These are phyloP conservation scores for Crepidodera aurea DNA, from an alignment of 2,888 invertebrate genomes.

Conservation along the genomic window DNA sequence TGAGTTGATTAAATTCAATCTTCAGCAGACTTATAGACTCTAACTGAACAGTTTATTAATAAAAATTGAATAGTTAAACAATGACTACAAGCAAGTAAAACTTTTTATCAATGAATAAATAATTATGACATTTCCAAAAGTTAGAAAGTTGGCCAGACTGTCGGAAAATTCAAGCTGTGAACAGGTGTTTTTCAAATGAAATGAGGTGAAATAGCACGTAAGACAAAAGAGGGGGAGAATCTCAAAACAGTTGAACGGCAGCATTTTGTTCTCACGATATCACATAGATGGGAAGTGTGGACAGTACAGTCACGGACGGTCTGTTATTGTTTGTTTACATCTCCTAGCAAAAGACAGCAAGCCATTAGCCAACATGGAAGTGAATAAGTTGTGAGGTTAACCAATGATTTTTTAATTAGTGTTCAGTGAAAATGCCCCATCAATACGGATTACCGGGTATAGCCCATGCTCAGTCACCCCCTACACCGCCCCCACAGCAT, in stretches of 20 bases:
- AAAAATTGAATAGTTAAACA: neutral
- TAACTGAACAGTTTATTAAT: neutral
- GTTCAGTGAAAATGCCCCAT: slow-evolving; percentile 72
- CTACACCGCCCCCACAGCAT: slow-evolving; percentile 75
- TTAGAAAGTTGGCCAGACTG: slow-evolving; percentile 64
- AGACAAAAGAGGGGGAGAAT: slow-evolving; percentile 52
- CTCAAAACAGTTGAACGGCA: slow-evolving; percentile 46
- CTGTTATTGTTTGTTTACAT: slow-evolving; percentile 41
- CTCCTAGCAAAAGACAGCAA: neutral
- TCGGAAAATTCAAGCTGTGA: slow-evolving; percentile 76
- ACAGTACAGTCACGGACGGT: slow-evolving; percentile 34
- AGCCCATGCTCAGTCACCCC: slow-evolving; percentile 82
- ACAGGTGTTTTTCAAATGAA: slow-evolving; percentile 83
- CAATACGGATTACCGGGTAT: slow-evolving; percentile 79
- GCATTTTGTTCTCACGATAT: slow-evolving; percentile 58
- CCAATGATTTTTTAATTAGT: slow-evolving; percentile 13
- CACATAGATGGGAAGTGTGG: slow-evolving; percentile 28
- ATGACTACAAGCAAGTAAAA: neutral
- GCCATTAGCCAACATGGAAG: slow-evolving; percentile 18
- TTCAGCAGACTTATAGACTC: neutral
- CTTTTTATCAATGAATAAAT: too few species aligned
- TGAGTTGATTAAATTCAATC: neutral
- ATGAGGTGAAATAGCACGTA: slow-evolving; percentile 65
- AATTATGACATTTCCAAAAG: neutral
- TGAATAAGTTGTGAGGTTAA: slow-evolving; percentile 20